A percentile compares a stretch with the other conserved stretches of the same genome.
Conservation (phyloP, 2,888 invertebrate species). For the Mystacides longicornis region DNA sequence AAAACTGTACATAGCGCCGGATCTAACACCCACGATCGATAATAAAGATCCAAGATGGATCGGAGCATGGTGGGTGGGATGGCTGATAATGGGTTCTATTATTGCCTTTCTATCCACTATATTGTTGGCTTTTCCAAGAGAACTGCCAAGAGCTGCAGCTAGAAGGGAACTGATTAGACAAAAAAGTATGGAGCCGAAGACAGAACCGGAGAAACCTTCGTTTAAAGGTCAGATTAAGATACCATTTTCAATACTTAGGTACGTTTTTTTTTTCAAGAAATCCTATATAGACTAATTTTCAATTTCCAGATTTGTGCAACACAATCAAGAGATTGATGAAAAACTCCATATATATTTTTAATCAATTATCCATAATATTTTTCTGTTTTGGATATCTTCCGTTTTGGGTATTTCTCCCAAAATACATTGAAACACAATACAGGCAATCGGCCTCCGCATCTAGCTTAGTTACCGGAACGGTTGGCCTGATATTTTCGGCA, state of each 20-base stretch:
- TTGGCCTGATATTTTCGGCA: slow-evolving; percentile 62
- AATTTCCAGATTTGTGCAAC: slow-evolving; percentile 48
- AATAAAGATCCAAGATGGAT: slow-evolving; percentile 67
- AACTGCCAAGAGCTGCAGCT: slow-evolving; percentile 57
- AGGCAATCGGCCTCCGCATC: slow-evolving; percentile 67
- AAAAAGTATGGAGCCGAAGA: slow-evolving; percentile 18
- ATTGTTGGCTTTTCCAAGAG: slow-evolving; percentile 61
- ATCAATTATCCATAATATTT: slow-evolving; percentile 65
- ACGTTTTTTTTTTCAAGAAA: too few relatives aligned
- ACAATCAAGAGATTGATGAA: slow-evolving; percentile 57
- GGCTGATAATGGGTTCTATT: slow-evolving; percentile 54
- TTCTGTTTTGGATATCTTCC: slow-evolving; percentile 66
- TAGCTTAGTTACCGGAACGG: slow-evolving; percentile 64
- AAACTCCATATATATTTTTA: slow-evolving; percentile 62
- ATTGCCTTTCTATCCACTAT: slow-evolving; percentile 53
- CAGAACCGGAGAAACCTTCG: slow-evolving; percentile 34
- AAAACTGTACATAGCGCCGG: slow-evolving; percentile 58
- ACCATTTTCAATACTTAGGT: too few relatives aligned
- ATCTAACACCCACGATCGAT: slow-evolving; percentile 56
- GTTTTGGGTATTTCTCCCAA: slow-evolving; percentile 74
- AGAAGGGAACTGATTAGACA: slow-evolving; percentile 31
- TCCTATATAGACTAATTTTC: background rate
- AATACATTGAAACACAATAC: slow-evolving; percentile 77
- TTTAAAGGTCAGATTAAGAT: slow-evolving; percentile 34
- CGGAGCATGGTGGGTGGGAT: slow-evolving; percentile 77